Evolutionary conservation across 2,797 vertebrate genomes (phyloP), one percentile per base, ranked within the genome.

Genomic region (Poecile montanus): DNA sequence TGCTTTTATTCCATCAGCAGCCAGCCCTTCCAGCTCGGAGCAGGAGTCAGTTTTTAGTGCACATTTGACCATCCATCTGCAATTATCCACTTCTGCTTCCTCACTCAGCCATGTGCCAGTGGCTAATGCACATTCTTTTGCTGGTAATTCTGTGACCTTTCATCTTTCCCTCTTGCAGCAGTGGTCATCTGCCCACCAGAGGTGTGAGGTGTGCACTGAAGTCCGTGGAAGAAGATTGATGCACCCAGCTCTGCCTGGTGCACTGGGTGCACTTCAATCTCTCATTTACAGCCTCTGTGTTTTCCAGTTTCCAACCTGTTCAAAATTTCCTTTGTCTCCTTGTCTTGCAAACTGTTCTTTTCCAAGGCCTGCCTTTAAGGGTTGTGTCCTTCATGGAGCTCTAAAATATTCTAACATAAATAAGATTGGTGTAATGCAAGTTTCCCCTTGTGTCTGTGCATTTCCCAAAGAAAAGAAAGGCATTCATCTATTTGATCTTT

Each of bases 81-180:
- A 92, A 54, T 88, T 88, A 65, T 16, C 73, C 54, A 34, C 50
- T 88, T 72, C 20, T 84, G 62, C 29, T 79, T 87, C 84, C 73
- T 87, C 75, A 56, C 20, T 27, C 21, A 25, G 32, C 29, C 53
- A 45, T 0, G 0, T 20, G 11, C 22, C 0, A 1, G 23, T 72
- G 47, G 62, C 66, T 72, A 72, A 68, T 81, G 73, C 26, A 76
- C 18, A 23, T 81, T 75, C 27, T 3, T 1, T 48, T 65, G 27
- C 19, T 85, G 67, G 22, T 51, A 78, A n/a, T 80, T 74, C n/a
- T 53, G 38, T 44, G 53, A 47, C 53, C 27, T 85, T 91, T 88
- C 51, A 25, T 88, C 58, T 70, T 74, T 56, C 15, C 20, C 36
- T 58, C 23, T 58, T 87, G 73, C 60, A 83, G 44, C 76, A 44